Evolutionary conservation across 1,140 invertebrate species (phyloP).

Genomic region (Ips nitidus): DNA sequence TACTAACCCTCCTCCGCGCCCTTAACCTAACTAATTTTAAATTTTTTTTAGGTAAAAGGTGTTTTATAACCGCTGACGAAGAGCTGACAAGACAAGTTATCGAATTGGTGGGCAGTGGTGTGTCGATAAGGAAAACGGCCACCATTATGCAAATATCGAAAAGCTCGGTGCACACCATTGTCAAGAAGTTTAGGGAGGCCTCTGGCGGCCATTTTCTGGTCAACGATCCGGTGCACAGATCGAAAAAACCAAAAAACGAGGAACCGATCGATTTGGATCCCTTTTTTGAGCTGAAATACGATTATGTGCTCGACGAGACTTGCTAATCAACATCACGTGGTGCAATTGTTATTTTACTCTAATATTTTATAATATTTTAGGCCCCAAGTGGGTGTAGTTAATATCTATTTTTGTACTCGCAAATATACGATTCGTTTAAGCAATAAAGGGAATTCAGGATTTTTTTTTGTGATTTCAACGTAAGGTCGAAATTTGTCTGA

Average conservation of each 20-base stretch:
- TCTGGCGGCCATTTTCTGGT: slow-evolving; percentile 13
- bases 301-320: neutral
- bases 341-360: too few relatives aligned
- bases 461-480: too few relatives aligned
- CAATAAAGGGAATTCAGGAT: too few relatives aligned
- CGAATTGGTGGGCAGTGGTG: slow-evolving; percentile 10
- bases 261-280: slow-evolving; percentile 7
- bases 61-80: slow-evolving; percentile 20
- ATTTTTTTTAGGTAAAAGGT: slow-evolving; percentile 26
- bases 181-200: slow-evolving; percentile 13
- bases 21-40: too few relatives aligned
- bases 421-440: too few relatives aligned
- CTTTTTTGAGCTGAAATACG: slow-evolving; percentile 12
- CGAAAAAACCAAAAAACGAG: slow-evolving; percentile 5
- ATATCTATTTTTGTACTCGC: too few relatives aligned
- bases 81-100: slow-evolving; percentile 9
- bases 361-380: too few relatives aligned
- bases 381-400: too few relatives aligned
- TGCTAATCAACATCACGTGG: too few relatives aligned
- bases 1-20: too few relatives aligned
- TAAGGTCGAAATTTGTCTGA: too few relatives aligned
- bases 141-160: slow-evolving; percentile 23
- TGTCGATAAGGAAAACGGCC: slow-evolving; percentile 25
- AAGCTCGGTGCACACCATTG: slow-evolving; percentile 26
- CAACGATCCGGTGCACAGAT: neutral